Percentiles rank a stretch among this genome's conserved stretches.
These are phyloP conservation scores for Perca schrenkii DNA, from an alignment of 2,113 vertebrate species.

Conservation along the genomic window DNA sequence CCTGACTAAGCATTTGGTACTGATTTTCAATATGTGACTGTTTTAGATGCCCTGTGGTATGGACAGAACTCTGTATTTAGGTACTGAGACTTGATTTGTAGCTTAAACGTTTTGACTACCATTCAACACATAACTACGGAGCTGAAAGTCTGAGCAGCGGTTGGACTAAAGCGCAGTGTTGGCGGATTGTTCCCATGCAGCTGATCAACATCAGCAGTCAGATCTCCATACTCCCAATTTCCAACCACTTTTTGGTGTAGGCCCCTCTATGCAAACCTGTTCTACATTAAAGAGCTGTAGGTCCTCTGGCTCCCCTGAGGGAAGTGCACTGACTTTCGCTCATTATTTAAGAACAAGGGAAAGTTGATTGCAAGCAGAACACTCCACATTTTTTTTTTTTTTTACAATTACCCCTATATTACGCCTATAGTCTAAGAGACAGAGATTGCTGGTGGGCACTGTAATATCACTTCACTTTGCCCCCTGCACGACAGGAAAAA, in stretches of 20 bases:
- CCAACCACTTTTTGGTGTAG: constrained; percentile 41
- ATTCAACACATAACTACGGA: constrained; percentile 18
- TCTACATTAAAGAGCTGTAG: constrained; percentile 70
- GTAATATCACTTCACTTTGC: background rate
- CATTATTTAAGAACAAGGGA: constrained; percentile 60
- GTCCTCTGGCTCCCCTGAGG: constrained; percentile 50
- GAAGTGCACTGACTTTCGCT: constrained; percentile 34
- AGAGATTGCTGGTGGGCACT: background rate
- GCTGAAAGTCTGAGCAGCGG: background rate
- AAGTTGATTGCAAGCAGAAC: constrained; percentile 47
- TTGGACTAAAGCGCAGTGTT: constrained; percentile 1
- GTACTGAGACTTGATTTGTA: background rate
- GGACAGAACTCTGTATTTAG: background rate
- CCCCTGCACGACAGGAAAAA: background rate
- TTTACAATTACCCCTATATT: constrained; percentile 41
- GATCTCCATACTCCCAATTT: constrained; percentile 44
- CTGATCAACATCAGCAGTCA: constrained; percentile 59
- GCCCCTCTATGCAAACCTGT: constrained; percentile 62
- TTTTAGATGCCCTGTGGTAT: background rate
- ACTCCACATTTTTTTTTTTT: background rate
- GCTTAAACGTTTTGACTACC: background rate
- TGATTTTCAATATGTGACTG: background rate
- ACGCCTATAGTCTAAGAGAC: constrained; percentile 4
- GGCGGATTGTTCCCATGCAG: constrained; percentile 49
- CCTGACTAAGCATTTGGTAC: background rate